Evolutionary conservation across 1,140 invertebrate genomes (phyloP).

Genomic region (Eriosoma lanigerum): DNA sequence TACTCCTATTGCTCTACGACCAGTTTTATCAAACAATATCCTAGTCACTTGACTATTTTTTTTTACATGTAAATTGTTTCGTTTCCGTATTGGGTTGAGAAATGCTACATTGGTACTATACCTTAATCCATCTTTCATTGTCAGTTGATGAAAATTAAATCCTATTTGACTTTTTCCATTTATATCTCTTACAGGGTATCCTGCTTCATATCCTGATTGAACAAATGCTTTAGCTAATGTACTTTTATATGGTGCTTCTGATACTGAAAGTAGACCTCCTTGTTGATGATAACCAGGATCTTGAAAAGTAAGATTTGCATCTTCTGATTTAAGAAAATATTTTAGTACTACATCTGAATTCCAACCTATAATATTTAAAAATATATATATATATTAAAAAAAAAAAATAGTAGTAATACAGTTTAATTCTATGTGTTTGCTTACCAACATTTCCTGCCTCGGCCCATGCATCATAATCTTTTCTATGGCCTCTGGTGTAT

Average conservation of each 20-base stretch:
- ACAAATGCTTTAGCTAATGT: conserved; percentile 60
- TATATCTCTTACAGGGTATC: conserved; percentile 62
- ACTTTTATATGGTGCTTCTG: conserved; percentile 57
- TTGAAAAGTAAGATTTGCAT: conserved; percentile 59
- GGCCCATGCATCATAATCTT: conserved; percentile 76
- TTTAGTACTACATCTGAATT: conserved; percentile 77
- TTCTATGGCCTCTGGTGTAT: conserved; percentile 75
- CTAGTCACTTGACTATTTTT: conserved; percentile 69
- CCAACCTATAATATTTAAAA: conserved; percentile 65
- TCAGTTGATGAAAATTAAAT: conserved; percentile 63
- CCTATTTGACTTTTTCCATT: conserved; percentile 62
- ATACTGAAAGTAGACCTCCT: conserved; percentile 58
- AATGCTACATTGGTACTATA: conserved; percentile 75
- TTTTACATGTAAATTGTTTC: conserved; percentile 68
- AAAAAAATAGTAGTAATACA: not conserved
- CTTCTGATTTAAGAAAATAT: conserved; percentile 80
- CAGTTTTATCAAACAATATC: conserved; percentile 70
- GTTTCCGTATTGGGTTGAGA: conserved; percentile 66
- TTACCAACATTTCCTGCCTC: conserved; percentile 63
- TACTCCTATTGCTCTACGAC: conserved; percentile 69
- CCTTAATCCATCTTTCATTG: conserved; percentile 70
- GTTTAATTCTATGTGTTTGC: conserved; percentile 30
- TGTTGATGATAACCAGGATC: conserved; percentile 30
- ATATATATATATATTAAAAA: not conserved
- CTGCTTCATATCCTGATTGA: conserved; percentile 60